Base-by-base conservation (phyloP, 2,888 invertebrate genomes). In the Hydroisotoma schaefferi region DNA sequence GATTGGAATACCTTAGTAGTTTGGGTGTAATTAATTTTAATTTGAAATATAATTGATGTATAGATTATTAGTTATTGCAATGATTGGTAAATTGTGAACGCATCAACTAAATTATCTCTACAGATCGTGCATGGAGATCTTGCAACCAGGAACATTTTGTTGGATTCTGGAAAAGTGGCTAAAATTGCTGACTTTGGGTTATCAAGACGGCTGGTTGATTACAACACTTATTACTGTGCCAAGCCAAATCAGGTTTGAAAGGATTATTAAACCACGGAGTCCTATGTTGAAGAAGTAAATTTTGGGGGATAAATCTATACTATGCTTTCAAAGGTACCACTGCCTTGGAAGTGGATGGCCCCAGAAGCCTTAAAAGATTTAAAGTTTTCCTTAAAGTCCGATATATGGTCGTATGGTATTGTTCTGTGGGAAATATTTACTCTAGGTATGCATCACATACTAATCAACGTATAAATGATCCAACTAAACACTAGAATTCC, bases 141-240 rank as follows among this genome's bases (percentile, higher is more conserved):
- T 5, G 65, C 68, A 3, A 59, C 65, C 2, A 40, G 68, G 29
- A 68, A 68, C 44, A 27, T 68, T 8, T 47, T 68, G 1, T 26
- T 68, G 20, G 65, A 68, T 15, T 47, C 25, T 6, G 44, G 55
- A 5, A 59, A 46, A 29, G 29, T 58, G n/a, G 61, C 63, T 6
- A 68, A 68, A 58, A 63, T 68, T 57, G 63, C 49, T 10, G 68
- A 68, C 37, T 68, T 68, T 49, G 68, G 68, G 1, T 38, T 68
- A 5, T 63, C 68, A 1, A 29, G 65, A 18, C 44, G 65, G n/a
- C 43, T 68, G 6, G 58, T 68, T 15, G 68, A 68, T 22, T 56
- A 60, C 20, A 57, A 60, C 0, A 61, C 57, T 26, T 57, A 65
- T 44, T 63, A 63, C 33, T 63, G 63, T 26, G 65, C 67, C 1